Percentiles rank a stretch among this genome's conserved stretches.
These are phyloP conservation scores for Calyptommatus sinebrachiatus DNA, from an alignment of 2,113 vertebrate species.

Conservation along the genomic window DNA sequence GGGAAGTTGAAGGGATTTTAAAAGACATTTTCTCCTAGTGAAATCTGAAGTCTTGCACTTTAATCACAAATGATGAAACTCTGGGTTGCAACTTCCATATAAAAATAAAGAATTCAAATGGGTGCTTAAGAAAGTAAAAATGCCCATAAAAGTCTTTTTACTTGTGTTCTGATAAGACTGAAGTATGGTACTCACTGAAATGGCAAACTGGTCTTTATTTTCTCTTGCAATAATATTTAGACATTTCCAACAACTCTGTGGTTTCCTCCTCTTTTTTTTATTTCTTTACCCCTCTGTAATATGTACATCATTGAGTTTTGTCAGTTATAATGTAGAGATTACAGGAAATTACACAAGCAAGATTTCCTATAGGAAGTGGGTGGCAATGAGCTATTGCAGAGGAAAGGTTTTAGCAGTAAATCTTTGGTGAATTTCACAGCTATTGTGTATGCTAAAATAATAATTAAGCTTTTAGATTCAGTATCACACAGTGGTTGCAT, in stretches of 20 bases:
- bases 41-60: constrained; percentile 1
- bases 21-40: background rate
- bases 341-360: background rate
- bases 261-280: background rate
- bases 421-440: background rate
- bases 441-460: background rate
- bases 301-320: background rate
- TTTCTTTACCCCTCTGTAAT: background rate
- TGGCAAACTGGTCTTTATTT: background rate
- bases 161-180: background rate
- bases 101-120: background rate
- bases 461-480: too few species aligned
- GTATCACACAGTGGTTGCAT: too few species aligned
- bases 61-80: constrained; percentile 11
- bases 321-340: background rate
- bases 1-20: constrained; percentile 4
- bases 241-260: background rate
- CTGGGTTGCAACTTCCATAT: background rate
- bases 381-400: background rate
- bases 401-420: background rate
- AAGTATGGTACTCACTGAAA: background rate
- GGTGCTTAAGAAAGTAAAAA: background rate
- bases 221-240: background rate
- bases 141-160: background rate
- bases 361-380: background rate